A percentile compares a stretch with the other conserved stretches of the same genome.
phyloP scores from a whole-genome alignment of 64 coral and sea anemone species.

The Montipora sp. region DNA sequence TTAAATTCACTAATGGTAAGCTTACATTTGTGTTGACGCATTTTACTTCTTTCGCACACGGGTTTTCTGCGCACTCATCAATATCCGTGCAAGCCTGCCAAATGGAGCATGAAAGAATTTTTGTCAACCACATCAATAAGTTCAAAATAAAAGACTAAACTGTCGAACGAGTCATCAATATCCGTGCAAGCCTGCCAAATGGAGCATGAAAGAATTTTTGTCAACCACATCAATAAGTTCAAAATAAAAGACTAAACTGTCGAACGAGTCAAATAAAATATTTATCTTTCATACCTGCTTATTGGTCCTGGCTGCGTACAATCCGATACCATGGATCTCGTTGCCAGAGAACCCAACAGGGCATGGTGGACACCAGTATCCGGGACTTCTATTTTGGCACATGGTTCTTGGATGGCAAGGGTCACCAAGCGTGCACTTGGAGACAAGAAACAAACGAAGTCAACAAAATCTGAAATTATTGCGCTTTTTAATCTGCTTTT shows the following conservation, averaged over 20 bases:
- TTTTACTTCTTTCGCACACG: slow-evolving; percentile 77
- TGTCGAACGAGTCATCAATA: slow-evolving; percentile 59
- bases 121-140: too few species aligned
- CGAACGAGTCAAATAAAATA: not conserved
- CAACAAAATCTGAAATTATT: not conserved
- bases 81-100: slow-evolving; percentile 82
- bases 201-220: not conserved
- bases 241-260: too few species aligned
- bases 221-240: too few species aligned
- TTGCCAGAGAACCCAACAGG: slow-evolving; percentile 73
- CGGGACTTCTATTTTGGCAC: slow-evolving; percentile 84
- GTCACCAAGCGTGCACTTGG: slow-evolving; percentile 57
- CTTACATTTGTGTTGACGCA: slow-evolving; percentile 88
- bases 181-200: slow-evolving; percentile 74
- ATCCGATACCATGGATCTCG: slow-evolving; percentile 78
- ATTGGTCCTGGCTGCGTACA: slow-evolving; percentile 62
- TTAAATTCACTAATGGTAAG: not conserved
- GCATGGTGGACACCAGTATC: slow-evolving; percentile 90
- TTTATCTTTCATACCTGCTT: slow-evolving; percentile 52
- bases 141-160: too few species aligned
- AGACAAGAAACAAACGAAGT: not conserved
- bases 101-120: not conserved
- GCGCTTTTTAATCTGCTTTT: too few species aligned
- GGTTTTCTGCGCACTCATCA: slow-evolving; percentile 77
- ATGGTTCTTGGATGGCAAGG: slow-evolving; percentile 66